phyloP scores from a whole-genome alignment of 2,888 invertebrate species.

The Chirona hameri region DNA sequence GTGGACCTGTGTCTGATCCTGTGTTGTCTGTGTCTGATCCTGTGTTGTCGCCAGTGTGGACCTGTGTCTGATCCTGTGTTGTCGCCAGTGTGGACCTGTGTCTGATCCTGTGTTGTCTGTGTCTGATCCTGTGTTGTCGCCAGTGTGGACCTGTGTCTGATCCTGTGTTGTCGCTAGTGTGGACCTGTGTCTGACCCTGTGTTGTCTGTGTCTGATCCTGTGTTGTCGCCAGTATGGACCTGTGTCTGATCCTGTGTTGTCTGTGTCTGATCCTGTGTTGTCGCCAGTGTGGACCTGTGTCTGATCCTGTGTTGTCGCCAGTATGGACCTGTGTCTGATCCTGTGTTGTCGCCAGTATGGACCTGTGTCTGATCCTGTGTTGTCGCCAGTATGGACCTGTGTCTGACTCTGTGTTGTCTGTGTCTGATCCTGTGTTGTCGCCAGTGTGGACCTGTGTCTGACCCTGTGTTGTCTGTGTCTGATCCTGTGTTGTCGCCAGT shows the following conservation, averaged over 20 bases:
- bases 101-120: too few species aligned
- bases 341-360: neutral
- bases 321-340: too few species aligned
- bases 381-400: slow-evolving; percentile 62
- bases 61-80: slow-evolving; percentile 27
- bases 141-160: neutral
- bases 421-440: too few species aligned
- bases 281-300: slow-evolving; percentile 61
- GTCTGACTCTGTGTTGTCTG: too few species aligned
- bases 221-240: neutral
- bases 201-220: too few species aligned
- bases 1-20: too few species aligned
- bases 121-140: too few species aligned
- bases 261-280: slow-evolving; percentile 28
- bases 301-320: too few species aligned
- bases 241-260: too few species aligned
- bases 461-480: too few species aligned
- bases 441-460: too few species aligned
- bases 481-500: slow-evolving; percentile 45
- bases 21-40: too few species aligned
- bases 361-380: slow-evolving; percentile 27
- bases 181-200: slow-evolving; percentile 53
- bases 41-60: neutral
- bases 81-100: slow-evolving; percentile 61
- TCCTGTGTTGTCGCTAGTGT: slow-evolving; percentile 52